These are phyloP conservation scores for Gibbula magus DNA, from an alignment of 2,888 invertebrate genomes.

Conservation along the genomic window DNA sequence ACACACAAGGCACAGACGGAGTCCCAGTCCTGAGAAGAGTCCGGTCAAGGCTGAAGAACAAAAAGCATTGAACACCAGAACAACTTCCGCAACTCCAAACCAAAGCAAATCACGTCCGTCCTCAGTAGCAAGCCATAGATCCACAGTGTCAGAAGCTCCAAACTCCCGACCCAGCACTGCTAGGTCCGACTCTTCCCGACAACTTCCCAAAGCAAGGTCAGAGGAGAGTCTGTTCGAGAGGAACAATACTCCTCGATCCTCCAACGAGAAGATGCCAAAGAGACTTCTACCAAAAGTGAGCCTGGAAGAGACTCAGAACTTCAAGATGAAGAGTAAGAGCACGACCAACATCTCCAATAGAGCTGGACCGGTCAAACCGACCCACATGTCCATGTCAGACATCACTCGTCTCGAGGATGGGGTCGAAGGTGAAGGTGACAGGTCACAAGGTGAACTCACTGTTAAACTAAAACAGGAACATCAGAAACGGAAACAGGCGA, in stretches of 20 bases:
- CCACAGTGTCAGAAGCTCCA: constrained; percentile 27
- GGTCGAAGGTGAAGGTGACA: constrained; percentile 34
- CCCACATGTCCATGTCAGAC: constrained; percentile 60
- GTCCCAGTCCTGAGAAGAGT: background rate
- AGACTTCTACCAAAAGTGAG: constrained; percentile 61
- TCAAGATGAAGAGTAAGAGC: constrained; percentile 63
- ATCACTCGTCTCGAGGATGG: constrained; percentile 38
- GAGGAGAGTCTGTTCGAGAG: constrained; percentile 64
- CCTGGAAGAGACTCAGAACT: constrained; percentile 50
- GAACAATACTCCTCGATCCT: constrained; percentile 25
- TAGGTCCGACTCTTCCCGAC: constrained; percentile 34
- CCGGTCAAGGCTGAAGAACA: background rate
- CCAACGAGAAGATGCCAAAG: constrained; percentile 55
- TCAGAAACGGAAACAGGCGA: constrained; percentile 65
- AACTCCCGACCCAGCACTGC: constrained; percentile 29
- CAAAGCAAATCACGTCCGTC: constrained; percentile 29
- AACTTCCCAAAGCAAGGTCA: constrained; percentile 55
- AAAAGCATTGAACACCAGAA: background rate
- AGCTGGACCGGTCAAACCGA: constrained; percentile 62
- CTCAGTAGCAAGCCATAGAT: constrained; percentile 35
- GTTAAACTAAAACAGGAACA: constrained; percentile 64
- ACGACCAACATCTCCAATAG: constrained; percentile 52
- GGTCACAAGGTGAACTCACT: constrained; percentile 58
- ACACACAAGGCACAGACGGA: background rate
- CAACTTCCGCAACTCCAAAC: constrained; percentile 14